phyloP scores from a whole-genome alignment of 2,113 vertebrate genomes.

The Physeter macrocephalus region DNA sequence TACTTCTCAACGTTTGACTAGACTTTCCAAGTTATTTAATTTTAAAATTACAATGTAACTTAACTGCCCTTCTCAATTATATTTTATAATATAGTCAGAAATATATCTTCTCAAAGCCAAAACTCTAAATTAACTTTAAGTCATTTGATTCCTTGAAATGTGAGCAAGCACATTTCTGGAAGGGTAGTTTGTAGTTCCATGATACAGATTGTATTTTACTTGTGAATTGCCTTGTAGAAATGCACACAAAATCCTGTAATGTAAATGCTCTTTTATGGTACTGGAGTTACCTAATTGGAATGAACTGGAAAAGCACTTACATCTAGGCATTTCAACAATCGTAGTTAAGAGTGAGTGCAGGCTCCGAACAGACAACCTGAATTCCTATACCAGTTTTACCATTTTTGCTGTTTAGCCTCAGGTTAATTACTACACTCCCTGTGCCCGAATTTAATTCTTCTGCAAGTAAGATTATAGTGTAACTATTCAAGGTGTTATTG shows the following conservation, averaged over 20 bases:
- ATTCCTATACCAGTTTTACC: neutral
- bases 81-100: neutral
- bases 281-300: neutral
- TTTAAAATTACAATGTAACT: neutral
- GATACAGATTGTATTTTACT: neutral
- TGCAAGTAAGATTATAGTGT: neutral
- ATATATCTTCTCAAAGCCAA: neutral
- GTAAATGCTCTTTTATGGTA: neutral
- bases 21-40: neutral
- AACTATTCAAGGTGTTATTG: neutral
- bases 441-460: neutral
- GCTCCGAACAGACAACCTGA: neutral
- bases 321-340: neutral
- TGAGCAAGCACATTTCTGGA: neutral
- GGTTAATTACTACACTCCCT: neutral
- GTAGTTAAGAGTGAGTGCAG: neutral
- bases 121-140: neutral
- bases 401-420: neutral
- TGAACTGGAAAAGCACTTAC: neutral
- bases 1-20: neutral
- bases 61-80: neutral
- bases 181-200: neutral
- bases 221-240: neutral
- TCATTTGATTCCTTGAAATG: conserved; percentile 11
- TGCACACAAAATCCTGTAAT: neutral